Conservation (phyloP, 2,797 vertebrate genomes). For the Hydrophis major region DNA sequence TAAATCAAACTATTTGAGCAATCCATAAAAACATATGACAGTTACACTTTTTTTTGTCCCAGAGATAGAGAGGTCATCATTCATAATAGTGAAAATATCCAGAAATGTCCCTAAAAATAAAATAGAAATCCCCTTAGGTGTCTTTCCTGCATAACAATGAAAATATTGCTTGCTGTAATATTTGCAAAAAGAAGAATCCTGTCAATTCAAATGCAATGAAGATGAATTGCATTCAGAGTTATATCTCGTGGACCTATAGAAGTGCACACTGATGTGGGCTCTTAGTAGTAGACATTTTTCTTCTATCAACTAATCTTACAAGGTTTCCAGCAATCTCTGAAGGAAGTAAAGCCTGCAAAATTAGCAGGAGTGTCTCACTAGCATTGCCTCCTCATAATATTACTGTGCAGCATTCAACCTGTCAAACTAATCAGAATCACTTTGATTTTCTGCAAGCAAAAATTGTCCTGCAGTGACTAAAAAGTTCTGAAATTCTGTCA, state of each 20-base stretch:
- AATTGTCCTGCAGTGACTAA: background rate
- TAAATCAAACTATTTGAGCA: slow-evolving; percentile 58
- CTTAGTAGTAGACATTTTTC: slow-evolving; percentile 21
- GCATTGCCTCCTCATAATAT: background rate
- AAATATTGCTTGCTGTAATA: slow-evolving; percentile 68
- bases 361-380: background rate
- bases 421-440: background rate
- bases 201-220: slow-evolving; percentile 61
- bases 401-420: slow-evolving; percentile 13
- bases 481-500: background rate
- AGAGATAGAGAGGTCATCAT: slow-evolving; percentile 55
- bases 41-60: slow-evolving; percentile 46
- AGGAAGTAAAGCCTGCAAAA: background rate
- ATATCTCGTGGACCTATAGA: slow-evolving; percentile 30
- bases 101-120: slow-evolving; percentile 65
- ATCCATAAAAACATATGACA: slow-evolving; percentile 52
- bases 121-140: slow-evolving; percentile 58
- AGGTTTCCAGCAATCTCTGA: slow-evolving; percentile 34
- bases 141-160: slow-evolving; percentile 65
- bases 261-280: slow-evolving; percentile 34
- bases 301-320: slow-evolving; percentile 38
- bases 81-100: slow-evolving; percentile 64
- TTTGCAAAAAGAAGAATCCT: slow-evolving; percentile 61
- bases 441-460: background rate
- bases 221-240: slow-evolving; percentile 60